Base-by-base conservation (phyloP, 2,797 vertebrate species). In the Callimico goeldii region DNA sequence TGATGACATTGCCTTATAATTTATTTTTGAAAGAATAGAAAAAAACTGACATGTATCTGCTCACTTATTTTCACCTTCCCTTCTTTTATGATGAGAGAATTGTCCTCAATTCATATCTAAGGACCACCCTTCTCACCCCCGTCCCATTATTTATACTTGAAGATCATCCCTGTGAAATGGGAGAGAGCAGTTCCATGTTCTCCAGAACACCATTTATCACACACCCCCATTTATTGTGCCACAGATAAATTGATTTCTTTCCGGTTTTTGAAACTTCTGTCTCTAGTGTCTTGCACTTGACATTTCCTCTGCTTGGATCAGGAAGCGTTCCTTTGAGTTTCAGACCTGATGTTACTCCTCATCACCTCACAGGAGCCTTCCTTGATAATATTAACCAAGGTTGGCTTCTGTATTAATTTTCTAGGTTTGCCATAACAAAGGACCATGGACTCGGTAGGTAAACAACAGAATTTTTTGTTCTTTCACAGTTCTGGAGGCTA, bases 251-350 rank as follows among this genome's bases (percentile, higher is more conserved):
- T 33, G 52, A 33, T 7, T 70, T 61, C 15, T 58, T 75, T 86
- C 30, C 8, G 11, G 88, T 28, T 88, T 89, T 86, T 73, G 58
- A 93, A 57, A 67, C 82, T 88, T 64, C 52, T 89, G 7, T 81
- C 24, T 90, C 50, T 61, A 28, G 57, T 88, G 17, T 70, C 77
- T 48, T 48, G 30, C 2, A 0, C 4, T 48, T 52, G n/a, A 39
- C 7, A 3, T 76, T 85, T 91, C 82, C 33, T 93, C 39, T 61
- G 12, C 39, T 43, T 61, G 28, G 33, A 64, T 58, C 30, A n/a
- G 30, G 33, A 20, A 70, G 26, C 28, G 8, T 43, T 92, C 41
- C 41, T 79, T 67, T 76, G 20, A 15, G 12, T 82, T 80, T 89
- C 75, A 55, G 26, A 14, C 4, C 14, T 55, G 41, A 24, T 43